Evolutionary conservation across 2,113 vertebrate genomes (phyloP).

Genomic region (Rhea americana): DNA sequence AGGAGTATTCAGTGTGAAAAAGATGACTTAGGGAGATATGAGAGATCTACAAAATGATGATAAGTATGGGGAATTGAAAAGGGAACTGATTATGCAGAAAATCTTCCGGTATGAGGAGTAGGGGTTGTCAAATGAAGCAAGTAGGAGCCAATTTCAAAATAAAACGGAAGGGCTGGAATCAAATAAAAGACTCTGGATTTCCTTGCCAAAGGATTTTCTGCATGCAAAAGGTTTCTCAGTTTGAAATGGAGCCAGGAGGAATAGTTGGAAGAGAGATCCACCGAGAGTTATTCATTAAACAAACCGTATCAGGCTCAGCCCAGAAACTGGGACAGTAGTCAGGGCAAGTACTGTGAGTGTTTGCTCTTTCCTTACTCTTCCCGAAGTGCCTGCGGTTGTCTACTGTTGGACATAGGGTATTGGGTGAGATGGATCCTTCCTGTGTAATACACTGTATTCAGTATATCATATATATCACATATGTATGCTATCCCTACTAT

Average conservation of each 20-base stretch:
- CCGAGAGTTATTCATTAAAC: background rate
- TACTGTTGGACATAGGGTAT: background rate
- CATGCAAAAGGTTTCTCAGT: background rate
- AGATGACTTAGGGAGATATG: background rate
- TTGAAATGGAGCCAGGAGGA: background rate
- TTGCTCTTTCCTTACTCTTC: background rate
- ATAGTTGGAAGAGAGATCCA: background rate
- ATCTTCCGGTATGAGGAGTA: background rate
- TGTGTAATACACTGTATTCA: background rate
- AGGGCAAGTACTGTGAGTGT: background rate
- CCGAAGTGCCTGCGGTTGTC: background rate
- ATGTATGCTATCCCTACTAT: background rate
- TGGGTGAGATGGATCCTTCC: background rate
- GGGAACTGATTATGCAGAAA: background rate
- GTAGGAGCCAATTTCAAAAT: background rate
- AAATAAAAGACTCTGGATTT: background rate
- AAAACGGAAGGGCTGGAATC: background rate
- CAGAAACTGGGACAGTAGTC: background rate
- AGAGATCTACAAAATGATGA: background rate
- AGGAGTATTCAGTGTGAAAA: background rate
- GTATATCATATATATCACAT: background rate
- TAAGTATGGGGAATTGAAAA: background rate
- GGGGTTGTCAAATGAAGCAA: background rate
- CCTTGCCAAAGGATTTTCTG: background rate
- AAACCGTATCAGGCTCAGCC: background rate